phyloP scores from a whole-genome alignment of 2,113 vertebrate genomes.

The Arizona elegans region DNA sequence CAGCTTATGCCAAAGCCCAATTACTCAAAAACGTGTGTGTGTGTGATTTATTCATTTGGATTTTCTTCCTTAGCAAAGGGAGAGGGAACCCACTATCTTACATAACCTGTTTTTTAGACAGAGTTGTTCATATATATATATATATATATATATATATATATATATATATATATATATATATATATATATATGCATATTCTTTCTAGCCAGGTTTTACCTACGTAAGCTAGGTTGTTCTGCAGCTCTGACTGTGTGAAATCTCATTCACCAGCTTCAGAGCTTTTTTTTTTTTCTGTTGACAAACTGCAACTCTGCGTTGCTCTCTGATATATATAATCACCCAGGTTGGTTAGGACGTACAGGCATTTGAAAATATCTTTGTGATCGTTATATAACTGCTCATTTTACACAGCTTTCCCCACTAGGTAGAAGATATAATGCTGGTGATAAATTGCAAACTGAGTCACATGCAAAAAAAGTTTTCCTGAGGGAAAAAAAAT shows the following conservation, averaged over 20 bases:
- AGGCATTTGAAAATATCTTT: constrained; percentile 3
- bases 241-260: too few relatives aligned
- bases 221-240: too few relatives aligned
- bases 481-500: constrained; percentile 38
- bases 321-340: background rate
- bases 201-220: too few relatives aligned
- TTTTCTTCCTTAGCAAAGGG: background rate
- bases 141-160: too few relatives aligned
- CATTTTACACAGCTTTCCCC: background rate
- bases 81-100: background rate
- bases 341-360: constrained; percentile 14
- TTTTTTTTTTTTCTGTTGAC: too few relatives aligned
- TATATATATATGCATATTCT: too few relatives aligned
- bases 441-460: constrained; percentile 33
- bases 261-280: too few relatives aligned
- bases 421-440: background rate
- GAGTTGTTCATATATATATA: constrained; percentile 4
- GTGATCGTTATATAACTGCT: constrained; percentile 26
- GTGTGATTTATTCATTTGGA: constrained; percentile 28
- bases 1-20: constrained; percentile 48
- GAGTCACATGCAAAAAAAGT: constrained; percentile 42
- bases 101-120: constrained; percentile 27
- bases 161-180: too few relatives aligned
- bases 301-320: too few relatives aligned
- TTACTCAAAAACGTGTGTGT: constrained; percentile 48